Conservation (phyloP, 2,888 invertebrate species). For the Spatulosminthurus flaviceps region DNA sequence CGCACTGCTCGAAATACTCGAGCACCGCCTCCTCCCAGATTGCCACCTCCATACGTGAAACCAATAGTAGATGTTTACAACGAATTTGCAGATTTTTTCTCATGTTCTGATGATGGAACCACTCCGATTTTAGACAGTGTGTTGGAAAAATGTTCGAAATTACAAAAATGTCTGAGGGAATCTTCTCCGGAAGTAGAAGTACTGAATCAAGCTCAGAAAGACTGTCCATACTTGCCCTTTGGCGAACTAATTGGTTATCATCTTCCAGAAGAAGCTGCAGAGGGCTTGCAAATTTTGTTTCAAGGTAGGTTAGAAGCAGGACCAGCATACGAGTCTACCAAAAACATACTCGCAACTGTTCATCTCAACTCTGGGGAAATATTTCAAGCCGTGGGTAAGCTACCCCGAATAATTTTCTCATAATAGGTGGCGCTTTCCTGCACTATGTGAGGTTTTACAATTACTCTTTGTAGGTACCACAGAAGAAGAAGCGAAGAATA, state of each 20-base stretch:
- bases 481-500: not conserved
- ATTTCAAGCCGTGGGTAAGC: not conserved
- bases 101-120: not conserved
- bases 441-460: not conserved
- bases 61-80: not conserved
- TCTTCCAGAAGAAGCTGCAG: slow-evolving; percentile 11
- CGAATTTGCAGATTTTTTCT: slow-evolving; percentile 19
- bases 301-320: not conserved
- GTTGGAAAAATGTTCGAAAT: not conserved
- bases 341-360: not conserved
- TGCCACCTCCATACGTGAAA: not conserved
- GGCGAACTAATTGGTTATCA: not conserved
- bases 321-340: not conserved
- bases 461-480: not conserved
- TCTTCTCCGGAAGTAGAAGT: not conserved
- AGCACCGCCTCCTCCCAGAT: not conserved
- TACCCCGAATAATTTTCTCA: not conserved
- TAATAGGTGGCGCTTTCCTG: not conserved
- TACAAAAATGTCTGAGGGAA: not conserved
- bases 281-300: not conserved
- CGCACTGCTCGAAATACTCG: too few relatives aligned
- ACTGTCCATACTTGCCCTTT: not conserved
- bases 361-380: not conserved
- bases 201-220: not conserved
- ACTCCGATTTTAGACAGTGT: not conserved